Percentiles rank a stretch among this genome's conserved stretches.
Conservation (phyloP, 2,888 invertebrate species). For the Aphidoletes aphidimyza region DNA sequence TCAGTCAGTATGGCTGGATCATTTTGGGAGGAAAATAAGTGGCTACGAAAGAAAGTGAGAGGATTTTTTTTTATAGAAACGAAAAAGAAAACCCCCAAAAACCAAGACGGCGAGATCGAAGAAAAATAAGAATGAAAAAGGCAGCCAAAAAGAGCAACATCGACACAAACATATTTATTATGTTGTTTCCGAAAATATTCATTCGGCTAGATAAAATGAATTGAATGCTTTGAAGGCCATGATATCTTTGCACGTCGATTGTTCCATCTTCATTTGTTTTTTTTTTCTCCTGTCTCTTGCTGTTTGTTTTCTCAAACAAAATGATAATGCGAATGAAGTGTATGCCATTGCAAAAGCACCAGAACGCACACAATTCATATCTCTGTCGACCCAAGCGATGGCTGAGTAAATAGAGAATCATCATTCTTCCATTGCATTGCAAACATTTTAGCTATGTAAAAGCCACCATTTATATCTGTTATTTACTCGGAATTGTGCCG, state of each 20-base stretch:
- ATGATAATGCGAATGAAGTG: not conserved
- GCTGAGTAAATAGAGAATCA: not conserved
- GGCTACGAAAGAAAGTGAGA: not conserved
- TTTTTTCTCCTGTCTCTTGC: not conserved
- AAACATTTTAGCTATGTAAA: conserved; percentile 41
- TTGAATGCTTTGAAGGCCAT: not conserved
- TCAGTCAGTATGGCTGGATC: not conserved
- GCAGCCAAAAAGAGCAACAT: not conserved
- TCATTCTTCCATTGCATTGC: not conserved
- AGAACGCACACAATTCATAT: conserved; percentile 25
- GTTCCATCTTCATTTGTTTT: conserved; percentile 45
- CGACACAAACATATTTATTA: conserved; percentile 35
- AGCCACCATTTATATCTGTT: conserved; percentile 38
- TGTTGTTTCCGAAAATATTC: not conserved
- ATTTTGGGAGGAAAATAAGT: not conserved
- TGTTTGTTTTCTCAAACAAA: not conserved
- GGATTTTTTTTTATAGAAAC: too few relatives aligned
- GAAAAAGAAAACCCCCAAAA: not conserved
- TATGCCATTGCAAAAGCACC: not conserved
- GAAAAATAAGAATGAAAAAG: not conserved
- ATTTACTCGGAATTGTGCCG: conserved; percentile 12
- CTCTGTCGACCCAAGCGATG: not conserved
- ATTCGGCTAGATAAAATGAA: conserved; percentile 23
- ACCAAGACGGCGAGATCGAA: not conserved
- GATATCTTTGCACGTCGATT: conserved; percentile 47